Base-by-base conservation (phyloP, 2,888 invertebrate species). In the Thereva nobilitata region DNA sequence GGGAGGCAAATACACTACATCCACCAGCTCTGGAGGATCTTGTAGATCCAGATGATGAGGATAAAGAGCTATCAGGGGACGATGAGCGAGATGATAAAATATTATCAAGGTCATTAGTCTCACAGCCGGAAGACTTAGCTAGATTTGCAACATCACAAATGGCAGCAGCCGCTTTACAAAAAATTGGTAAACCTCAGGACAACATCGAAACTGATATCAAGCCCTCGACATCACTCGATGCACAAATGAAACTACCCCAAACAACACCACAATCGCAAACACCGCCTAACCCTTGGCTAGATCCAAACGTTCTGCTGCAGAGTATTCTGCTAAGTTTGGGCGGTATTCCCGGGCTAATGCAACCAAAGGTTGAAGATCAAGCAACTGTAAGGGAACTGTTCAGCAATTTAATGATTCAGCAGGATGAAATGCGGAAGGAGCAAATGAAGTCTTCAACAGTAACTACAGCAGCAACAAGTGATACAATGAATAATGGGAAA, bases 61-160 rank as follows among this genome's bases (percentile, higher is more conserved):
- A 84, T 64, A 84, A 84, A 71, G 83, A 81, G 53, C 71, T 78
- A 56, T 79, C 80, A 2, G 81, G 79, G 35, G 84, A 86, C 78
- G 82, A 82, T 55, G 83, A 84, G 80, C 84, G 84, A 73, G 86
- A 85, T 73, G 85, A 86, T 63, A 85, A 86, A 74, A 37, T 70
- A 34, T 54, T 70, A 23, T 64, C 69, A 8, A 69, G 72, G 66
- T 70, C 71, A 44, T 73, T 67, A 68, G 64, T 57, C 72, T 75
- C 45, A 42, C 50, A 53, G 34, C 64, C 57, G 38, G 85, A 86
- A 74, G 86, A 88, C 77, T 82, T 87, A 74, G 76, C 86, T 67
- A 79, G 85, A 73, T 83, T 86, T 72, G 83, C 85, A 23, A 82
- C 82, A 66, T 61, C 68, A 54, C 67, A 64, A 65, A 42, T 76